Evolutionary conservation across 2,888 invertebrate genomes (phyloP), one percentile per base, ranked within the genome.

Genomic region (Drosophila multiciliata): DNA sequence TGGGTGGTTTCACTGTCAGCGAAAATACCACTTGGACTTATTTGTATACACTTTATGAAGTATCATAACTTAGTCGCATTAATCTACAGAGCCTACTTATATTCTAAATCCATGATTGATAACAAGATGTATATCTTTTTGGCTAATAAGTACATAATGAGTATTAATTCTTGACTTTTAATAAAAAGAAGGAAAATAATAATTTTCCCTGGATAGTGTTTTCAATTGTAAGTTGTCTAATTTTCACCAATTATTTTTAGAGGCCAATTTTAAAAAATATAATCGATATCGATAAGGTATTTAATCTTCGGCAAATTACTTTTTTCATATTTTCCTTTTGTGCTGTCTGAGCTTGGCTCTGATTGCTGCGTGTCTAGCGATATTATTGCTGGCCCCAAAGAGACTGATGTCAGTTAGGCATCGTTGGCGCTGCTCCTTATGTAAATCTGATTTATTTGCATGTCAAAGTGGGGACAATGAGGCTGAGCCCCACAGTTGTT

Each of bases 391-490:
- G 29, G 62, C 54, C 58, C 67, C 29, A 33, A 38, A 26, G 49
- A 45, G 59, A 17, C 42, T 29, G 54, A 32, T 57, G 77, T 32
- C 61, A 55, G 55, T 62, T 62, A 15, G 42, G 59, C 38, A 8
- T 17, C 38, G 29, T 40, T 38, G 48, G 48, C 52, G 50, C 20
- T 79, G 82, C 69, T 79, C 73, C 75, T 87, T 87, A 90, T 83
- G 91, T 75, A 87, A 91, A 90, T 91, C 83, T 81, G 83, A 91
- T 91, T 91, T 90, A 90, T 90, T 89, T 90, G 82, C 86, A 79
- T 91, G 86, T 87, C 91, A 83, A 89, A 87, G 89, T 75, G 73
- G 73, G 72, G 68, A 66, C 65, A 63, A 20, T 4, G 72, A 60
- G 57, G 33, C 54, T 66, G 66, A 64, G 70, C 1, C 23, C 23